Conservation (phyloP, 2,797 vertebrate genomes). For the Lutjanus campechanus region DNA sequence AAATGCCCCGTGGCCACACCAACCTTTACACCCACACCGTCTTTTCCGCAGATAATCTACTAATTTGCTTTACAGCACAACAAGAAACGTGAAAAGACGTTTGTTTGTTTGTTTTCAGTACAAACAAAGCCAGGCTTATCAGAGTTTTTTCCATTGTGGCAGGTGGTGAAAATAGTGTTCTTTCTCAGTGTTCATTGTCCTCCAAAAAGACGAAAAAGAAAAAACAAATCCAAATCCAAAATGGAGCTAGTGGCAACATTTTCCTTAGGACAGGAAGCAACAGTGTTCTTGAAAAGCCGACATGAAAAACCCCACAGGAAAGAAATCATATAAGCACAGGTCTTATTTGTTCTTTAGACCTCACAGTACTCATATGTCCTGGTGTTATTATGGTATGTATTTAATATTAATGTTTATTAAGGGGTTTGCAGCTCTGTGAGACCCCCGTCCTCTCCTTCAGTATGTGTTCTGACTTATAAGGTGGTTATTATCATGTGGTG, state of each 20-base stretch:
- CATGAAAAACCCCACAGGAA: background rate
- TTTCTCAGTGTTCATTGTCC: background rate
- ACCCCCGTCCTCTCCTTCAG: background rate
- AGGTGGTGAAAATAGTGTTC: background rate
- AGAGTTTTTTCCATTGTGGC: constrained; percentile 1
- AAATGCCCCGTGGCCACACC: background rate
- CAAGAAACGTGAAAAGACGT: background rate
- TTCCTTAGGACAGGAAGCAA: background rate
- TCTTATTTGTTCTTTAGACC: background rate
- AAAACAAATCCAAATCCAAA: background rate
- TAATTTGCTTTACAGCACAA: background rate
- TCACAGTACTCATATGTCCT: background rate
- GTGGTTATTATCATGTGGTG: background rate
- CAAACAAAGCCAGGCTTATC: constrained; percentile 3
- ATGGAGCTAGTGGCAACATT: background rate
- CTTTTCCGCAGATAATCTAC: background rate
- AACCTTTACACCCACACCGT: background rate
- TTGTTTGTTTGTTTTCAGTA: background rate
- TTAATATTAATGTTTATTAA: background rate
- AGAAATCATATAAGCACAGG: background rate
- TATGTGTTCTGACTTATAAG: background rate
- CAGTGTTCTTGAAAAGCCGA: background rate
- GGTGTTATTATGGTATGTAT: background rate
- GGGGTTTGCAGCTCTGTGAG: background rate
- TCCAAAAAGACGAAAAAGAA: background rate